Base-by-base conservation (phyloP, 2,113 vertebrate genomes). In the Chlorocebus sabaeus region DNA sequence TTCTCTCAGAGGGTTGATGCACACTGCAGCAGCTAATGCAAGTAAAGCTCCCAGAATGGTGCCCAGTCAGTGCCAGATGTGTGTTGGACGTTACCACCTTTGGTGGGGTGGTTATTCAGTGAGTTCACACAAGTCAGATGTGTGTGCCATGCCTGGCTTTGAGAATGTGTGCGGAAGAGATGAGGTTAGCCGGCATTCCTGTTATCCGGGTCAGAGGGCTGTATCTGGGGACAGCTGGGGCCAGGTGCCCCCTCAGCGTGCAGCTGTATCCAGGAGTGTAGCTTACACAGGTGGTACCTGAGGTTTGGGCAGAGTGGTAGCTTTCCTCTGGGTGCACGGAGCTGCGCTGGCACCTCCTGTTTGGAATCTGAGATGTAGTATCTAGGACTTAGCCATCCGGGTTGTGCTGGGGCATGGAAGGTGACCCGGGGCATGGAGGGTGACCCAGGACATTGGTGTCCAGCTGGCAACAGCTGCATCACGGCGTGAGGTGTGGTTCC, bases 351-450 rank as follows among this genome's bases (percentile, higher is more conserved):
- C n/a, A 32, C 84, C 76, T 76, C 59, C 40, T 6, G 16, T 20
- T 35, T 12, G 32, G 57, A 35, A 70, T 59, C n/a, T 1, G 2
- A 16, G 20, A 27, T 13, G 2, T 1, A 25, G 17, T 16, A 14
- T 8, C 35, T 2, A 22, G 38, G 61, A 55, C 76, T 25, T 3
- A 23, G n/a, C 50, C 68, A 90, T 50, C 68, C 16, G 11, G 35
- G 35, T 13, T 18, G 50, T 27, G 1, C 20, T 27, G 8, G 0
- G 1, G 18, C 0, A 0, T 25, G 20, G 48, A 48, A 2, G 17
- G 72, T 64, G 32, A 25, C 20, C 18, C 6, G 2, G 0, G 1
- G 18, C 0, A 0, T 25, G 20, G 48, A 48, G 4, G 32, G 73
- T 67, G 35, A 27, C 16, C 50, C 8, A 25, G 80, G 23, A 25